Evolutionary conservation across 2,113 vertebrate species (phyloP), one percentile per base, ranked within the genome.

Genomic region (Oreotrochilus melanogaster): DNA sequence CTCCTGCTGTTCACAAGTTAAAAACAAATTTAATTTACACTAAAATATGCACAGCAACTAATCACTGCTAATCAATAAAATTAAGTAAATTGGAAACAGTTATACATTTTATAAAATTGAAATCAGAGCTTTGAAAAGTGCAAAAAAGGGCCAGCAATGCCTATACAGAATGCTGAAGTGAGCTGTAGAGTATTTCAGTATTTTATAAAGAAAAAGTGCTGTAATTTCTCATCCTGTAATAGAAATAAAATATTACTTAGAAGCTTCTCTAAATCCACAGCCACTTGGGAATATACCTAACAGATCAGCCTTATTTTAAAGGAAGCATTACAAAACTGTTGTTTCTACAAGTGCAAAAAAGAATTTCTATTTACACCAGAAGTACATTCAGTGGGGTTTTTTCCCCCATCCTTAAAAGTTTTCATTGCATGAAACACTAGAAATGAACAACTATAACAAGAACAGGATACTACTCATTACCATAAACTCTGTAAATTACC

Each of bases 401-500:
- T 24, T 23, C 11, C 16, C 16, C 45, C 45, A 16, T 18, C 22
- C 65, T 19, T 83, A 69, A 95, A 96, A 42, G 4, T 64, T 28
- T 54, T 82, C 22, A 65, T 86, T 33, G 75, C 30, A 28, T 86
- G 25, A 95, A 86, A 22, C 72, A 93, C 11, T 14, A 73, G 37
- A 90, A 67, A 62, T 14, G 5, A 82, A 19, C 50, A 56, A 75
- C 43, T 88, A 60, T 24, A 9, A 83, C 45, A 92, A 84, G 27
- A 62, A 83, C 3, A 69, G 12, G 24, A 24, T 45, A 70, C 10
- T 18, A 66, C 48, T 73, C 5, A 48, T 4, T 64, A 57, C 42
- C 42, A 84, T 9, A 76, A 90, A 51, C 61, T 22, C 42, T 47
- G 43, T 51, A 53, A 96, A 98, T 97, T 97, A 99, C 99, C 98